Base-by-base conservation (phyloP, 2,888 invertebrate species). In the Eupelmus urozonus region DNA sequence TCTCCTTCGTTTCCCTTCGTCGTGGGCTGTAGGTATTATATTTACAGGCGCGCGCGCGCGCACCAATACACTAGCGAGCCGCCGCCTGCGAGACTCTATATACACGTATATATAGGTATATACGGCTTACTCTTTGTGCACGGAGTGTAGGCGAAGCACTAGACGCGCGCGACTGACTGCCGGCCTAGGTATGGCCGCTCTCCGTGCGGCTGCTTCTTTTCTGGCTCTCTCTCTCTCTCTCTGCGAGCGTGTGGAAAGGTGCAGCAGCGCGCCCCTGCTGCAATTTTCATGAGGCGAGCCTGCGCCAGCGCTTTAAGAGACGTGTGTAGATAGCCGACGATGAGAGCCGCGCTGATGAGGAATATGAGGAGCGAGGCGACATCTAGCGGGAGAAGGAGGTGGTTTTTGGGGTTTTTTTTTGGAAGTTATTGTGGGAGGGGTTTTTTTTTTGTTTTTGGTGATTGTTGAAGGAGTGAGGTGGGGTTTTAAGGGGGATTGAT, bases 111-210 rank as follows among this genome's bases (percentile, higher is more conserved):
- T 23, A 4, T 34, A 13, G 40, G 18, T 40, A 27, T 49, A 49
- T 13, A 57, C 23, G 42, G 23, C 25, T 16, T 20, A 2, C 23
- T 25, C 55, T 70, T 59, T 49, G 49, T 70, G 23, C 70, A 29
- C 45, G 49, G 59, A 70, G 59, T 59, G 70, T 49, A 27, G 69
- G 42, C 57, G 57, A 45, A 27, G 57, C 27, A 69, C 69, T 69
- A 57, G 69, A 45, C 40, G 69, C 40, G 42, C 20, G 55, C 69
- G 57, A 18, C 62, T 20, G 3, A 4, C 66, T 23, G 55, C 40
- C 25, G 51, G 23, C 53, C 34, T 40, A n/a, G n/a, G n/a, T n/a
- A n/a, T n/a, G n/a, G n/a, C n/a, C n/a, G n/a, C 25, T 63, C n/a
- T n/a, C 18, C 16, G 45, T 45, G 63, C 62, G 18, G 20, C 40